phyloP scores from a whole-genome alignment of 1,140 invertebrate species.

The Oryctes rhinoceros region DNA sequence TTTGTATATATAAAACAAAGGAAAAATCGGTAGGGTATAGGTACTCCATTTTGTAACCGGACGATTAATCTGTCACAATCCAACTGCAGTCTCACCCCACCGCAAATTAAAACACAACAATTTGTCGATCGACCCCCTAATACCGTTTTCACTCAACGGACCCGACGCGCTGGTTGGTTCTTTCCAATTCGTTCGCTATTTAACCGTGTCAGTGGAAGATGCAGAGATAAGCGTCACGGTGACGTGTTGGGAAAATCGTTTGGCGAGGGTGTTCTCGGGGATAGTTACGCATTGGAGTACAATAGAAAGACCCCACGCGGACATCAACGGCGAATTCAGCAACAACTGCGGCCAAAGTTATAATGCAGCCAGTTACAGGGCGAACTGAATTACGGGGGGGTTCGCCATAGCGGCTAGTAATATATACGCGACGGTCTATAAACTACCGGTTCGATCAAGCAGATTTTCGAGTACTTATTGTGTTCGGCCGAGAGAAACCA shows the following conservation, averaged over 20 bases:
- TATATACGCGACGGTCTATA: constrained; percentile 33
- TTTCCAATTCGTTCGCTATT: constrained; percentile 25
- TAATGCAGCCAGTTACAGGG: constrained; percentile 38
- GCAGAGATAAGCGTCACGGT: constrained; percentile 1
- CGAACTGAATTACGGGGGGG: constrained; percentile 33
- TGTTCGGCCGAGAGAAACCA: constrained; percentile 42
- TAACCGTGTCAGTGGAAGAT: constrained; percentile 2
- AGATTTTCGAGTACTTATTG: constrained; percentile 46
- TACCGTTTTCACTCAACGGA: neutral
- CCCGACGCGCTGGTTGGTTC: neutral
- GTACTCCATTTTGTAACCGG: constrained; percentile 32
- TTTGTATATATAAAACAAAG: too few species aligned
- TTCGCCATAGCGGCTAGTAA: constrained; percentile 25
- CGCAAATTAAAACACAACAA: constrained; percentile 43
- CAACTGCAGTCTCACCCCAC: constrained; percentile 26
- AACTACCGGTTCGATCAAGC: constrained; percentile 42
- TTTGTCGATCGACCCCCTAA: constrained; percentile 30
- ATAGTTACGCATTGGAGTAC: neutral
- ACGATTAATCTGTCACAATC: constrained; percentile 40
- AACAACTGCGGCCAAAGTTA: constrained; percentile 37
- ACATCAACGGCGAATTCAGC: constrained; percentile 10
- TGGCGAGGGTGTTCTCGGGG: neutral
- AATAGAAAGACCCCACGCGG: constrained; percentile 6
- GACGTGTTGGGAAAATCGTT: constrained; percentile 23
- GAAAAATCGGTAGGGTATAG: neutral